Evolutionary conservation across 2,888 invertebrate species (phyloP).

Genomic region (Drosophila niveifrons): DNA sequence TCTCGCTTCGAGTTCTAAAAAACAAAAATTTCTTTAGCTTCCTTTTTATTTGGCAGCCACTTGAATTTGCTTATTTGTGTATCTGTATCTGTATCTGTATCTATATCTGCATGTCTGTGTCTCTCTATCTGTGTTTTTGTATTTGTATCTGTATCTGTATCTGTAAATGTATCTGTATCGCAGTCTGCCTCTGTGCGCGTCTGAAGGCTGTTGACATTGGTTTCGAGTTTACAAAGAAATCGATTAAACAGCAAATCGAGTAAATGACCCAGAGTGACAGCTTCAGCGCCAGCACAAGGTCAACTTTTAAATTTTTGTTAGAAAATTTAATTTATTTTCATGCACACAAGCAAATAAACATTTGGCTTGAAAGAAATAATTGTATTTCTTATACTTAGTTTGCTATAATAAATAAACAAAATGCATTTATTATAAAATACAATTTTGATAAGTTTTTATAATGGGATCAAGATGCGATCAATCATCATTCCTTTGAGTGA

Average conservation of each 20-base stretch:
- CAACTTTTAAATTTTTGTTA: conserved; percentile 45
- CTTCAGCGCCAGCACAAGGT: conserved; percentile 56
- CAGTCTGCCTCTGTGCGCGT: conserved; percentile 28
- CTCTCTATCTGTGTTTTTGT: conserved; percentile 18
- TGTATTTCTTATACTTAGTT: conserved; percentile 19
- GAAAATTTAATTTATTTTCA: conserved; percentile 23
- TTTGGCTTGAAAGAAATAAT: conserved; percentile 20
- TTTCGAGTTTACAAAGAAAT: conserved; percentile 84
- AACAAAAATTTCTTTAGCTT: conserved; percentile 56
- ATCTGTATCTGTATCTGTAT: conserved; percentile 35
- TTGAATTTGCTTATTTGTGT: conserved; percentile 64
- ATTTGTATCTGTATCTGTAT: conserved; percentile 28
- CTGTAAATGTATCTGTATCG: conserved; percentile 29
- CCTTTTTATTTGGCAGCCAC: conserved; percentile 62
- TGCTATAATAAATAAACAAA: not conserved
- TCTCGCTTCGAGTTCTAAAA: conserved; percentile 63
- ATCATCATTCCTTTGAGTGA: too few relatives aligned
- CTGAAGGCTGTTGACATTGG: conserved; percentile 84
- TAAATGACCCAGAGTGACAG: conserved; percentile 76
- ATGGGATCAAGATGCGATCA: too few relatives aligned
- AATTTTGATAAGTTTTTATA: not conserved
- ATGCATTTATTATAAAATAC: not conserved
- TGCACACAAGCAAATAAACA: conserved; percentile 20
- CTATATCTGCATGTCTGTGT: conserved; percentile 35
- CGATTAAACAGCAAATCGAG: conserved; percentile 82